These are phyloP conservation scores for Sicus ferrugineus DNA, from an alignment of 2,888 invertebrate species.

Conservation along the genomic window DNA sequence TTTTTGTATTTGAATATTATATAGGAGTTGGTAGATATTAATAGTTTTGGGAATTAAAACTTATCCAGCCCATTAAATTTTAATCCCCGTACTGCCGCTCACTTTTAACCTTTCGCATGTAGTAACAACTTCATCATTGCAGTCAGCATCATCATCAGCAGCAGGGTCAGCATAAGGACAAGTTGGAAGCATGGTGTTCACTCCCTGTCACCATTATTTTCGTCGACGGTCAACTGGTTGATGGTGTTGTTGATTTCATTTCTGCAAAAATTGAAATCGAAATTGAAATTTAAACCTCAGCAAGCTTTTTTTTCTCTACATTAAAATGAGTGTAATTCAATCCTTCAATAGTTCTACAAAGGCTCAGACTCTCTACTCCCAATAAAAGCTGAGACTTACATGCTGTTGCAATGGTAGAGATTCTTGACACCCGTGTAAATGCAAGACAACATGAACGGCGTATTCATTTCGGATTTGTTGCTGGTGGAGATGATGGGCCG, in stretches of 20 bases:
- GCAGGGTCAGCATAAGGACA: constrained; percentile 21
- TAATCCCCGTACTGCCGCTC: constrained; percentile 44
- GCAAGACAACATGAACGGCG: constrained; percentile 60
- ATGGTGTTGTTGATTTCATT: constrained; percentile 52
- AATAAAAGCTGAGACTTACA: constrained; percentile 65
- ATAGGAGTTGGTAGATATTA: constrained; percentile 1
- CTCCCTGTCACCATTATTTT: constrained; percentile 43
- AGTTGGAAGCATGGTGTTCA: constrained; percentile 34
- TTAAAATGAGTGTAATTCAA: too few relatives aligned
- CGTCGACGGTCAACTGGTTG: constrained; percentile 45
- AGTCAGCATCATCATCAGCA: constrained; percentile 34
- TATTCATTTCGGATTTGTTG: constrained; percentile 16
- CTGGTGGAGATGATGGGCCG: neutral
- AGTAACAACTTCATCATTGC: constrained; percentile 29
- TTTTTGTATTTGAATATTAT: too few relatives aligned
- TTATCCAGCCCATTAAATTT: constrained; percentile 57
- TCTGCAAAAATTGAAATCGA: constrained; percentile 42
- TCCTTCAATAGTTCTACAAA: neutral
- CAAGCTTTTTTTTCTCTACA: too few relatives aligned
- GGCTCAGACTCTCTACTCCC: constrained; percentile 13
- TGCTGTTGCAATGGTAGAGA: constrained; percentile 66
- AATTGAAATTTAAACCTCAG: neutral
- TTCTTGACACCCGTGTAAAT: constrained; percentile 67
- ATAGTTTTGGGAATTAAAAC: constrained; percentile 52
- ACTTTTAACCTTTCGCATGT: constrained; percentile 33